Percentiles rank a stretch among this genome's conserved stretches.
Evolutionary conservation across 2,797 vertebrate species (phyloP).

Genomic region (Alca torda): DNA sequence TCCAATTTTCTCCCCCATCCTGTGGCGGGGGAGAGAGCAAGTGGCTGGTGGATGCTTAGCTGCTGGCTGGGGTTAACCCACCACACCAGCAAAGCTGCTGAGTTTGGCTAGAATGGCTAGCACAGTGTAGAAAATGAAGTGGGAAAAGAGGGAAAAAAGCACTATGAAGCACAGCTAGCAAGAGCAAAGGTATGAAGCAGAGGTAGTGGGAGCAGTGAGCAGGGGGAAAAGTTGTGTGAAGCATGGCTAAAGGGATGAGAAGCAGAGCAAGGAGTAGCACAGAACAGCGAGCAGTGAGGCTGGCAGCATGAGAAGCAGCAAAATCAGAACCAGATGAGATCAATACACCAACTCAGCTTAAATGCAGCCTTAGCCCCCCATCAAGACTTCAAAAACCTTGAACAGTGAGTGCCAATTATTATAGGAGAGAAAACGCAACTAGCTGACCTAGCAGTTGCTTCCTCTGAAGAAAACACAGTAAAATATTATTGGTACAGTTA

Average conservation of each 20-base stretch:
- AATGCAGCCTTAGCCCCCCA: not conserved
- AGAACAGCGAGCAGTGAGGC: not conserved
- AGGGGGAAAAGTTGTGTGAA: not conserved
- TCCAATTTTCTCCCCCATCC: not conserved
- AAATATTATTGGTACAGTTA: not conserved
- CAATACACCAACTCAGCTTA: not conserved
- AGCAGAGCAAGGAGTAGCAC: not conserved
- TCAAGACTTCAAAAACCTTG: not conserved
- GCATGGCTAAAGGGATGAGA: not conserved
- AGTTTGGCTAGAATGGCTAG: not conserved
- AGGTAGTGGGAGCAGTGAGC: not conserved
- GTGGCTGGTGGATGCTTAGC: not conserved
- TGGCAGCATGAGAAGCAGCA: not conserved
- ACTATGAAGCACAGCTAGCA: not conserved
- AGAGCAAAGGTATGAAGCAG: not conserved
- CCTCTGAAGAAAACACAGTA: not conserved
- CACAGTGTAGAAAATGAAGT: not conserved
- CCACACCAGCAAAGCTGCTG: not conserved
- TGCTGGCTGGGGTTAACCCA: not conserved
- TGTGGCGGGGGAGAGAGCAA: fast-evolving
- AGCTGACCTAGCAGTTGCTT: not conserved
- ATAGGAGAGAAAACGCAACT: not conserved
- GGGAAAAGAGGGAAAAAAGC: not conserved
- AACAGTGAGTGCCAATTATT: not conserved
- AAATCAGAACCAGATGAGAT: not conserved